Conservation (phyloP, 1,140 invertebrate genomes). For the Lepidurus apus region DNA sequence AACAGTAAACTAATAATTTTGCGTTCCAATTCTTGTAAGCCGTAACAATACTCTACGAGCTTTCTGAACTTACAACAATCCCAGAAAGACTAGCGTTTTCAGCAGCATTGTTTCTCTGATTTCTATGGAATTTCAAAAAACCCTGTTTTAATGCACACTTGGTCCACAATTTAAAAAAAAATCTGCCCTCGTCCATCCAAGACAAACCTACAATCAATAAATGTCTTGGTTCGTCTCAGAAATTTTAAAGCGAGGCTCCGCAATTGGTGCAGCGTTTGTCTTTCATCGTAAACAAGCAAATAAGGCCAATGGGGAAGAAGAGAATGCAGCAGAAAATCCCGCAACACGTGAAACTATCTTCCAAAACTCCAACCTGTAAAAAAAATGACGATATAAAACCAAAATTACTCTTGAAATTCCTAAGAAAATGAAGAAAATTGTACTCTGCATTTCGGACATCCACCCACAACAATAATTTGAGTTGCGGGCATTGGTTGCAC, state of each 20-base stretch:
- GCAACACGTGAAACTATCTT: slow-evolving; percentile 74
- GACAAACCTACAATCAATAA: neutral
- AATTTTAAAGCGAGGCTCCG: slow-evolving; percentile 51
- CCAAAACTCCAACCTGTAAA: slow-evolving; percentile 65
- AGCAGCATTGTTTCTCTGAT: too few species aligned
- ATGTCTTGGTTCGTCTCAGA: neutral
- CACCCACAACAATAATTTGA: slow-evolving; percentile 26
- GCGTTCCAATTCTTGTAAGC: too few species aligned
- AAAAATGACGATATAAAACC: slow-evolving; percentile 28
- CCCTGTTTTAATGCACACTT: too few species aligned
- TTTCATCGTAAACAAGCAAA: slow-evolving; percentile 71
- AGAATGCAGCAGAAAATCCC: slow-evolving; percentile 78
- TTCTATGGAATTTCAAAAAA: too few species aligned
- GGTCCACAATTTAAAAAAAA: neutral
- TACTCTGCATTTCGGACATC: slow-evolving; percentile 27
- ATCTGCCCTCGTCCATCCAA: neutral
- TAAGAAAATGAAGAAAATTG: neutral
- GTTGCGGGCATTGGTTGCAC: neutral
- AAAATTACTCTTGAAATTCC: neutral
- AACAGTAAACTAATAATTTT: too few species aligned
- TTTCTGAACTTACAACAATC: too few species aligned
- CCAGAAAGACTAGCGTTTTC: too few species aligned
- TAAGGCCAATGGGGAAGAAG: slow-evolving; percentile 75
- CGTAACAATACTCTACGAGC: too few species aligned
- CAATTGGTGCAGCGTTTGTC: slow-evolving; percentile 75